Percentiles rank a stretch among this genome's conserved stretches.
Evolutionary conservation across 53 echinoderm and acorn worm genomes (phyloP).

Genomic region (Arbacia lixula): DNA sequence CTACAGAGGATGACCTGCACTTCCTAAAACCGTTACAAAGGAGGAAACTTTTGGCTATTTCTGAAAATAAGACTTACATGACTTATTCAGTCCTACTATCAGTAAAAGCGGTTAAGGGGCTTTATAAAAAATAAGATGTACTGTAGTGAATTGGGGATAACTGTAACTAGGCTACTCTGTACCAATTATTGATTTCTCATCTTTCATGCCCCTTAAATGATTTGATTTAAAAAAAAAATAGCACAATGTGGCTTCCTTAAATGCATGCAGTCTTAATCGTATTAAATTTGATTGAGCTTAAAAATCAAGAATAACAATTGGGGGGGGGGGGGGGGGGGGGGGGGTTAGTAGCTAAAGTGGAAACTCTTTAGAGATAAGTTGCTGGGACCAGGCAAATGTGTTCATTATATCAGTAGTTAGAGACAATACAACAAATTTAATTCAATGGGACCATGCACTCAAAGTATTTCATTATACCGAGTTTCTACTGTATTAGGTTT

Average conservation of each 20-base stretch:
- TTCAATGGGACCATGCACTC: background rate
- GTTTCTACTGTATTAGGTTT: background rate
- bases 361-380: background rate
- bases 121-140: constrained; percentile 52
- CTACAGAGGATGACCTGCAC: constrained; percentile 57
- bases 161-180: constrained; percentile 44
- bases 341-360: background rate
- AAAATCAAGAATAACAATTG: background rate
- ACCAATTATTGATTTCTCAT: constrained; percentile 18
- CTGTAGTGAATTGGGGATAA: constrained; percentile 52
- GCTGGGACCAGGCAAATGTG: background rate
- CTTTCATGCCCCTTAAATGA: constrained; percentile 10
- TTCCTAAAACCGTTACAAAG: constrained; percentile 52
- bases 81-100: constrained; percentile 36
- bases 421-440: background rate
- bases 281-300: background rate
- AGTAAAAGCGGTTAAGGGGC: constrained; percentile 51
- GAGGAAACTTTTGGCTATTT: constrained; percentile 56
- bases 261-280: background rate
- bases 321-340: constrained; percentile 14
- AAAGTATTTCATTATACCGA: background rate
- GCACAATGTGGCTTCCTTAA: background rate
- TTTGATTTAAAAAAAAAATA: background rate
- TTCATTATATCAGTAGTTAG: background rate
- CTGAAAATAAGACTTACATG: constrained; percentile 47